These are phyloP conservation scores for Cryptoblepharus egeriae DNA, from an alignment of 2,797 vertebrate genomes.

Conservation along the genomic window DNA sequence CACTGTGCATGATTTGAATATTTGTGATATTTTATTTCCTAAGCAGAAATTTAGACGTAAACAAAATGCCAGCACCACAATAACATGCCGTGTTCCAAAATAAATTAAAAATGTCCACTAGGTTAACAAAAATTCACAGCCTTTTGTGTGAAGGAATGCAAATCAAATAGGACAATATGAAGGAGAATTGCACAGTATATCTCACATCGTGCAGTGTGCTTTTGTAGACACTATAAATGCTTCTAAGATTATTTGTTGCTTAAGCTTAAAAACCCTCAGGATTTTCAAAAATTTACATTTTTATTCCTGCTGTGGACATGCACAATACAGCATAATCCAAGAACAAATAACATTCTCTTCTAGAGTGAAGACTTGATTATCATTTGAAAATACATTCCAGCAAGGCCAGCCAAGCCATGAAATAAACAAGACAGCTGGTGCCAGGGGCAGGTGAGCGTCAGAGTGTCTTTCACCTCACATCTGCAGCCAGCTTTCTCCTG, in stretches of 20 bases:
- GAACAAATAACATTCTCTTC: neutral
- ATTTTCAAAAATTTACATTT: neutral
- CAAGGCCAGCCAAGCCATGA: too few species aligned
- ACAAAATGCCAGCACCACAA: slow-evolving; percentile 18
- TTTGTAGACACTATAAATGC: neutral
- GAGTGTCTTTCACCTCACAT: too few species aligned
- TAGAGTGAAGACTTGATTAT: slow-evolving; percentile 3
- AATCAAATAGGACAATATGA: neutral
- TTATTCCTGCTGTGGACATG: neutral
- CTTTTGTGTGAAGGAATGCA: neutral
- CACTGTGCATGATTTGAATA: neutral
- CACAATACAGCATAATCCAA: neutral
- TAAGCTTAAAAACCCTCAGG: neutral
- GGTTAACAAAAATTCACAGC: neutral
- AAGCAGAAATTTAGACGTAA: neutral
- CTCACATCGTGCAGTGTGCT: accelerated
- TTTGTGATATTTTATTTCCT: slow-evolving; percentile 29
- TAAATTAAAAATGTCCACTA: slow-evolving; percentile 20
- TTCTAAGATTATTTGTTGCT: neutral
- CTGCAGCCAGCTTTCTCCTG: too few species aligned
- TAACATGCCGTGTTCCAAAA: slow-evolving; percentile 17
- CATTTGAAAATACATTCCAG: neutral
- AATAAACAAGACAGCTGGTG: too few species aligned
- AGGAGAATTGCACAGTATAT: slow-evolving; percentile 1
- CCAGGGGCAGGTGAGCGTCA: too few species aligned